Evolutionary conservation across 2,888 invertebrate genomes (phyloP), one percentile per base, ranked within the genome.

Genomic region (Doris montereyensis): DNA sequence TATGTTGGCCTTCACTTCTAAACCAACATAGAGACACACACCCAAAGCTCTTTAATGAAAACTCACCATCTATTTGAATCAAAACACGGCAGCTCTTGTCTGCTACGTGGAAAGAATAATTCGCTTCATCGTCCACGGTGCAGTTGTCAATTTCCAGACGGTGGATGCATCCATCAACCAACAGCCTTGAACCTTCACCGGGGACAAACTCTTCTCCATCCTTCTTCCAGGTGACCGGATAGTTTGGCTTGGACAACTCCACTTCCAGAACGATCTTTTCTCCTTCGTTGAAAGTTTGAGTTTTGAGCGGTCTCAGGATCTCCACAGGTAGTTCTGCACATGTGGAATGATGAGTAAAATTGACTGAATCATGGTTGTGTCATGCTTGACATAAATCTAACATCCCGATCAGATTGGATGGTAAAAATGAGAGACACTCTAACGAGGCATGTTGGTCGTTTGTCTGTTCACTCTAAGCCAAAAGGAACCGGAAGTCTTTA

Each of bases 161-260:
- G 80, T 90, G 90, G 30, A 86, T 79, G 26, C 83, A 84, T 62
- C 87, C 88, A 73, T 89, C 86, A 13, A 87, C 85, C 5, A 82
- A 81, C 62, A 88, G 81, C 77, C 87, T 84, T 75, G 87, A 78
- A 24, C 85, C 80, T 74, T 86, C 87, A 68, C 83, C 81, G 24
- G 85, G 83, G 10, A 74, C 81, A 5, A 90, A 84, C 30, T 82
- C 82, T 57, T 86, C 85, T 41, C 87, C 89, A 75, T 89, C 88
- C 76, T 87, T 83, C 82, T 83, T 85, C 93, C 93, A 91, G 17
- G 83, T 84, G 41, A 89, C 89, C 52, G 85, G 86, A 77, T 86
- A 83, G 81, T 87, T 83, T 3, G 88, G 87, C 81, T 89, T 88
- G 83, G 85, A 88, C 34, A 90, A 82, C 81, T 90, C 88, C 82